Base-by-base conservation (phyloP, 2,113 vertebrate species). In the Lagopus muta region DNA sequence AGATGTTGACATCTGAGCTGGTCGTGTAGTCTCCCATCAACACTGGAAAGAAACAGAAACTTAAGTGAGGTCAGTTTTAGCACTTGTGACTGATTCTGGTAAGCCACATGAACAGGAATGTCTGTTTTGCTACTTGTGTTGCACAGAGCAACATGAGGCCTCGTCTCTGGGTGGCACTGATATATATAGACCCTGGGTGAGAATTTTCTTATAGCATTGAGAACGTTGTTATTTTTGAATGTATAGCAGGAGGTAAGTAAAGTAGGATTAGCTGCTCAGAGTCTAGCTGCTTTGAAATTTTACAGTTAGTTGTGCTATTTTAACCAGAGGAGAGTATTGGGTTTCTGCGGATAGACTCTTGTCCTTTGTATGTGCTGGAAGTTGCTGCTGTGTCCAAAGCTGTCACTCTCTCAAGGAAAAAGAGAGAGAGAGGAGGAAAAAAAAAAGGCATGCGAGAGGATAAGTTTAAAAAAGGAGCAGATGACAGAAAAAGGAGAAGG, bases 281-380 rank as follows among this genome's bases (percentile, higher is more conserved):
- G 86, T 94, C 90, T 90, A 90, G 73, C 80, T 82, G 78, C 93
- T 90, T 95, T 95, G 94, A 95, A 94, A 97, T 91, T 84, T 96
- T 95, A 89, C 93, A 86, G 94, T 95, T 97, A 93, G 90, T 94
- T 90, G 88, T 94, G 90, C 91, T 94, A 62, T 94, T 95, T 96
- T 95, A 96, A 92, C 88, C 73, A 65, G 86, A 88, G 82, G 62
- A 79, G 92, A 50, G 1, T 17, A 94, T 89, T 65, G 55, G 30
- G 36, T 91, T 95, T 81, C 85, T 32, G 3, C 18, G 79, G 43
- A 28, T 28, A 75, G 85, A 69, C 34, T 84, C 24, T 2, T 57
- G 64, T 67, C 54, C 36, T 13, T 50, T 64, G 36, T 40, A 47
- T 91, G 79, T 81, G 24, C 55, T 84, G 55, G 45, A 89, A 92